Evolutionary conservation across 2,888 invertebrate genomes (phyloP), one percentile per base, ranked within the genome.

Genomic region (Notocelia uddmanniana): DNA sequence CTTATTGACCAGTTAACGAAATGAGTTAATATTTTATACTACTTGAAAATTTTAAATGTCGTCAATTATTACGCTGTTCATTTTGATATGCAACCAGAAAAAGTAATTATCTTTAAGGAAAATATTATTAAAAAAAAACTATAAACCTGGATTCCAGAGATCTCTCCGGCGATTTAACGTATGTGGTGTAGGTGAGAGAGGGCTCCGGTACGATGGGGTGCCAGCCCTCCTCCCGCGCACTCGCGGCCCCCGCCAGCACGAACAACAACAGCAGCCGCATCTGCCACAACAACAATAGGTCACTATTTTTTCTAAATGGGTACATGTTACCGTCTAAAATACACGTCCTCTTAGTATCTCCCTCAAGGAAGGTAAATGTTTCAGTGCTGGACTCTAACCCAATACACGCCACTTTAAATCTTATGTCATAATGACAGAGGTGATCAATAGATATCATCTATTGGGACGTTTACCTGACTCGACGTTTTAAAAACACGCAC

Each of bases 191-290:
- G 6, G 82, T 77, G 55, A 86, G 76, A 8, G 89, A 82, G 50
- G 91, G 76, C 48, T 89, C 90, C 1, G 91, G 89, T 1, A 90
- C 76, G n/a, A 95, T 87, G 0, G 95, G 94, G 55, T 94, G 93
- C 95, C 95, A 95, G 58, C 91, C 92, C 50, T 85, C 86, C 52
- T 91, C 91, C 52, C 85, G 82, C 23, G 87, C 86, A 64, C 84
- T 74, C 0, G 82, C 82, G 13, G 82, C 82, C 74, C 86, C 86
- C 48, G 85, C 62, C 45, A 91, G 76, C 69, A 83, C 81, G 69
- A 86, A 79, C 21, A 89, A 59, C 9, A 87, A 62, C 9, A 91
- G 54, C 74, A 86, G 64, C 75, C 84, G 84, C 92, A 92, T 88
- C 92, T 92, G 86, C 13, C 87, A 88, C 78, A 82, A 84, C 69